A percentile compares a stretch with the other conserved stretches of the same genome.
These are phyloP conservation scores for Scophthalmus maximus DNA, from an alignment of 2,113 vertebrate species.

Conservation along the genomic window DNA sequence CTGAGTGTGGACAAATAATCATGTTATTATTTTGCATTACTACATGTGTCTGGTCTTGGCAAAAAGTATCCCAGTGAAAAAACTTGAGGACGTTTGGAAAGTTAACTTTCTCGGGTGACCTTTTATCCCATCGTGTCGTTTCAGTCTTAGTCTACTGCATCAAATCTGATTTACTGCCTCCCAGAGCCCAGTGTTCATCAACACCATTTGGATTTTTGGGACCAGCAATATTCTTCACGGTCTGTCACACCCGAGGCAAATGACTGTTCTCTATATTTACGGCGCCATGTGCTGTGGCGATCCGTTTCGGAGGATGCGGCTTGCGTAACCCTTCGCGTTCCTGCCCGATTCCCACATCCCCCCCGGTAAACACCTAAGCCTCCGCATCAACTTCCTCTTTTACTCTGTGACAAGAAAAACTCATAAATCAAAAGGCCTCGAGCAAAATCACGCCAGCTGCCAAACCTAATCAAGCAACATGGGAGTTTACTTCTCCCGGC, in stretches of 20 bases:
- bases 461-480: conserved; percentile 49
- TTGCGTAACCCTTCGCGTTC: conserved; percentile 15
- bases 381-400: background rate
- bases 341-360: background rate
- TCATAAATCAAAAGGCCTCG: conserved; percentile 34
- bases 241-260: conserved; percentile 5
- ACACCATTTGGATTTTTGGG: conserved; percentile 20
- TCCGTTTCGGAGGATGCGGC: background rate
- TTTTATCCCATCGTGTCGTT: background rate
- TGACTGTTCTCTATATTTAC: conserved; percentile 21
- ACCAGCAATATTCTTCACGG: background rate
- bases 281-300: background rate
- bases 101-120: conserved; percentile 6
- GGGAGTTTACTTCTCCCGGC: conserved; percentile 49
- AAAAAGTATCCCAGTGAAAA: too few relatives aligned
- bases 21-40: too few relatives aligned
- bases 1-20: background rate
- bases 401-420: background rate
- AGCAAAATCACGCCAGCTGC: conserved; percentile 31
- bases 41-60: too few relatives aligned
- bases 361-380: background rate
- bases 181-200: conserved; percentile 15
- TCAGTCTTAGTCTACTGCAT: background rate
- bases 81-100: background rate
- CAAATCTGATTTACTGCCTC: conserved; percentile 27